phyloP scores from a whole-genome alignment of 2,888 invertebrate species.

The Endomychus coccineus region DNA sequence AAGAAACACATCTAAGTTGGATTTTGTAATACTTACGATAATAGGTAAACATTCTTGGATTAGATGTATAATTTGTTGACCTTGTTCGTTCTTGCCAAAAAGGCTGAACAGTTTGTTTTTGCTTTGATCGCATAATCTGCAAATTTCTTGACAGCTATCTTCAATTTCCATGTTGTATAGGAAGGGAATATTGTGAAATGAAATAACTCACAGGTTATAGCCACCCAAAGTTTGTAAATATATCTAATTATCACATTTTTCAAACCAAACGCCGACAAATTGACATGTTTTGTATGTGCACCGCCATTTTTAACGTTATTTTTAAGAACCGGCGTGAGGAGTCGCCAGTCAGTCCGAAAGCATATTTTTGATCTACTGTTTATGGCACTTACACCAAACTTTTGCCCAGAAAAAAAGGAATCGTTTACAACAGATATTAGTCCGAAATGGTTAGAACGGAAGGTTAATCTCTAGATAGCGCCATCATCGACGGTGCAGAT shows the following conservation, averaged over 20 bases:
- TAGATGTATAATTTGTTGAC: slow-evolving; percentile 38
- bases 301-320: slow-evolving; percentile 31
- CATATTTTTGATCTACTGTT: too few relatives aligned
- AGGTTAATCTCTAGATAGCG: too few relatives aligned
- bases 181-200: background rate
- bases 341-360: too few relatives aligned
- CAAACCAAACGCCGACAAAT: slow-evolving; percentile 33
- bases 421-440: too few relatives aligned
- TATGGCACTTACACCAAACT: too few relatives aligned
- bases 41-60: slow-evolving; percentile 41
- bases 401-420: too few relatives aligned
- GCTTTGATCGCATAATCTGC: slow-evolving; percentile 39
- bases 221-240: too few relatives aligned
- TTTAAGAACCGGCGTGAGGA: slow-evolving; percentile 11
- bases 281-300: slow-evolving; percentile 27
- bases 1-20: slow-evolving; percentile 7
- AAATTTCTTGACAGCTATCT: slow-evolving; percentile 29
- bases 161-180: slow-evolving; percentile 23
- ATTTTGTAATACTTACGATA: slow-evolving; percentile 34
- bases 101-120: slow-evolving; percentile 34
- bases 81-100: slow-evolving; percentile 39
- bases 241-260: too few relatives aligned
- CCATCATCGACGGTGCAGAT: too few relatives aligned
- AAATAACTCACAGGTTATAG: too few relatives aligned
- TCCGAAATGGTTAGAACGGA: too few relatives aligned